Base-by-base conservation (phyloP, 2,888 invertebrate genomes). In the Pristionchus arcanus region DNA sequence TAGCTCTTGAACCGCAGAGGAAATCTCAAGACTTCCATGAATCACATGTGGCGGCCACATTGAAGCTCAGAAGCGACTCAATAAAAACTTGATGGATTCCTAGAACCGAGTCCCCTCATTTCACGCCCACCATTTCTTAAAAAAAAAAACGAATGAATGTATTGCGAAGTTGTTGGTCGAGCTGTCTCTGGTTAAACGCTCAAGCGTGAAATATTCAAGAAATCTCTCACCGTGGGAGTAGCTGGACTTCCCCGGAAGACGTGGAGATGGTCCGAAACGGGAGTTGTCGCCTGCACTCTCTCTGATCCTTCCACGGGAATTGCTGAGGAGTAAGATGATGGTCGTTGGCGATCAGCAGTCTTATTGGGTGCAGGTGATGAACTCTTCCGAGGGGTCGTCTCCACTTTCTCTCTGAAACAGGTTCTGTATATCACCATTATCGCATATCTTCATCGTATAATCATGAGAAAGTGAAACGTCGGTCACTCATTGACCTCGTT, bases 221-320 rank as follows among this genome's bases (percentile, higher is more conserved):
- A 53, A 53, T 11, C 7, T 55, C 68, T 66, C 37, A 88, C 87
- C 2, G 55, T 34, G 31, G 87, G 87, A 74, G 74, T 55, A 9
- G 74, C 74, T n/a, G 87, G 87, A 68, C 68, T 87, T 28, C 66
- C 68, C 28, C 63, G 21, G 21, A 88, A 88, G 19, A 74, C 71
- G 42, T 74, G 87, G 42, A 88, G 87, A 74, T 88, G 74, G 31
- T 88, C 87, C 3, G 74, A 55, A 34, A 88, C 31, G 7, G 87
- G 87, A 53, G 55, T 55, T 16, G 87, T 53, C 4, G 34, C 25
- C 19, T 88, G 53, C 1, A 88, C 55, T 25, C n/a, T 71, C 74
- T 74, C 87, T n/a, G 42, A n/a, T 74, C 87, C 87, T n/a, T 74
- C 87, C 7, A 88, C 87, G 25, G 63, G 87, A 74, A 88, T 74